Evolutionary conservation across 2,888 invertebrate genomes (phyloP).

Genomic region (Lasioglossum marginatum): DNA sequence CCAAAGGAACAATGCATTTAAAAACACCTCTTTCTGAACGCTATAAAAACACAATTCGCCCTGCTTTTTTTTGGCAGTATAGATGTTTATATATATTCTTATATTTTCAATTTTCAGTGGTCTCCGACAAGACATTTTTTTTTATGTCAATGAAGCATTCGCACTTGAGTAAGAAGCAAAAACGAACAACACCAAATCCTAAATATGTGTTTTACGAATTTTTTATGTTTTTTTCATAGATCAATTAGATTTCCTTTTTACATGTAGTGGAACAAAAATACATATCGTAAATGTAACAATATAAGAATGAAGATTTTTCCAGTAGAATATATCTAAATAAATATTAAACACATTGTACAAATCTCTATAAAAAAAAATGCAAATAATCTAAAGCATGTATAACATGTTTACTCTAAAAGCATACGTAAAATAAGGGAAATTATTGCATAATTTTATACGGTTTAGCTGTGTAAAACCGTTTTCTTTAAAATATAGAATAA

Average conservation of each 20-base stretch:
- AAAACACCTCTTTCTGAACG: not conserved
- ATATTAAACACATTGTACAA: constrained; percentile 38
- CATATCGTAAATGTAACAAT: constrained; percentile 27
- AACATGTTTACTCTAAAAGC: constrained; percentile 52
- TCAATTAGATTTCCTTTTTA: constrained; percentile 18
- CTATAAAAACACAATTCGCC: constrained; percentile 17
- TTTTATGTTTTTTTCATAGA: constrained; percentile 43
- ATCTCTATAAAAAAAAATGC: constrained; percentile 40
- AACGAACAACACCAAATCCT: constrained; percentile 25
- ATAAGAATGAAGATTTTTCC: constrained; percentile 3
- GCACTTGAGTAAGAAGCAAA: constrained; percentile 29
- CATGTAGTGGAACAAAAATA: constrained; percentile 31
- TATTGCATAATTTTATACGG: constrained; percentile 54
- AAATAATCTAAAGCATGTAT: constrained; percentile 48
- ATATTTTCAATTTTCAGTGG: constrained; percentile 30
- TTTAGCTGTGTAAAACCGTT: constrained; percentile 34
- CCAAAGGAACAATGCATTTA: constrained; percentile 17
- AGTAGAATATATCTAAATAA: constrained; percentile 28
- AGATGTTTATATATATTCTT: constrained; percentile 8
- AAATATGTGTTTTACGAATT: constrained; percentile 29
- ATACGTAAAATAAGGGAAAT: constrained; percentile 33
- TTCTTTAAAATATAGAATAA: constrained; percentile 20
- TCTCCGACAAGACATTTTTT: constrained; percentile 42
- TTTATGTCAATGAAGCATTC: constrained; percentile 21
- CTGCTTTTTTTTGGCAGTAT: constrained; percentile 50